Evolutionary conservation across 2,113 vertebrate species (phyloP).

Genomic region (Psettodes erumei): DNA sequence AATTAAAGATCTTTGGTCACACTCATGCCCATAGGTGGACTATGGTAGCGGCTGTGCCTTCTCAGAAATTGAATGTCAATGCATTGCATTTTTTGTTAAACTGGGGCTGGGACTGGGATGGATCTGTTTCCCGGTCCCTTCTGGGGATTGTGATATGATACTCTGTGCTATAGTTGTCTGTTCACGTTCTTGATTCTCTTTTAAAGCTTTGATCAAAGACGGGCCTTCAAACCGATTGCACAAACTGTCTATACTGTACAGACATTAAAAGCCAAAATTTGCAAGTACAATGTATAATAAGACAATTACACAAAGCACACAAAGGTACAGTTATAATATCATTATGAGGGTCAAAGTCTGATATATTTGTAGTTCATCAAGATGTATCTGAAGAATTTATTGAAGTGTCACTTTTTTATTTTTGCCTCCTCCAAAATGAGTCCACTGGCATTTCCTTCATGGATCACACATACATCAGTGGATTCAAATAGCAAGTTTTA

Average conservation of each 20-base stretch:
- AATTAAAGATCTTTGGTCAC: conserved; percentile 23
- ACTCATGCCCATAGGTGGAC: background rate
- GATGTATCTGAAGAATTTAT: background rate
- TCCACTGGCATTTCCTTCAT: background rate
- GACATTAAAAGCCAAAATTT: conserved; percentile 7
- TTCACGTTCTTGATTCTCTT: conserved; percentile 34
- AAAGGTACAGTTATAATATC: conserved; percentile 11
- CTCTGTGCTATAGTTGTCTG: conserved; percentile 52
- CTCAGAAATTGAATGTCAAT: conserved; percentile 47
- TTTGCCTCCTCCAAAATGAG: background rate
- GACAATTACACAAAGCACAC: background rate
- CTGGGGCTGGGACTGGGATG: conserved; percentile 51
- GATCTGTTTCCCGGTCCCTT: conserved; percentile 42
- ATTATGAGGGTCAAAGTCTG: background rate
- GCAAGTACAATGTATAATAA: background rate
- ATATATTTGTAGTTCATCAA: background rate
- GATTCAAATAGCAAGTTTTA: conserved; percentile 35
- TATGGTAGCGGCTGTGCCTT: conserved; percentile 26
- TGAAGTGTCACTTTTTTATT: background rate
- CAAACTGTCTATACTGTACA: conserved; percentile 30
- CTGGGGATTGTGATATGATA: conserved; percentile 36
- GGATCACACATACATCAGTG: background rate
- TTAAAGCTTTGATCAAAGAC: conserved; percentile 54
- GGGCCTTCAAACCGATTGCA: conserved; percentile 27
- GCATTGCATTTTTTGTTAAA: conserved; percentile 59